phyloP scores from a whole-genome alignment of 2,113 vertebrate genomes.

The Spea bombifrons region DNA sequence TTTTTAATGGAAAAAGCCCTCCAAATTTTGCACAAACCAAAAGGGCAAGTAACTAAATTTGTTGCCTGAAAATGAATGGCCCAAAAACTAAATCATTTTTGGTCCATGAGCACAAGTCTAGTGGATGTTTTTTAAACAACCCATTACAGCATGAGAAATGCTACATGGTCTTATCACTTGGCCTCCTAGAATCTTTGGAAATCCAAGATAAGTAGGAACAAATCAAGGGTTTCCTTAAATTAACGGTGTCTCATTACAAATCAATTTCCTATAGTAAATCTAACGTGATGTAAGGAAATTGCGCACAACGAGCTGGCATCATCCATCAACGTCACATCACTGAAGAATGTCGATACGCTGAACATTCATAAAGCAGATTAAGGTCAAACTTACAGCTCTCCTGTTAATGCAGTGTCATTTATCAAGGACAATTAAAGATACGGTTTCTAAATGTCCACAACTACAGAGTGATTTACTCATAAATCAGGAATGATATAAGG shows the following conservation, averaged over 20 bases:
- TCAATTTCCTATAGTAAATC: conserved; percentile 3
- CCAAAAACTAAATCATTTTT: too few species aligned
- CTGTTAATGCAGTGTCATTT: background rate
- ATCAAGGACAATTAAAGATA: conserved; percentile 4
- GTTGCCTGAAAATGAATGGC: too few species aligned
- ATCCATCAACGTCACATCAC: conserved; percentile 1
- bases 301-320: background rate
- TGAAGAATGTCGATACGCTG: background rate
- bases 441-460: background rate
- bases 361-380: conserved; percentile 7
- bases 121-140: too few species aligned
- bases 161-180: conserved; percentile 22
- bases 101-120: too few species aligned
- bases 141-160: conserved; percentile 9
- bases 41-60: too few species aligned
- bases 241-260: conserved; percentile 5
- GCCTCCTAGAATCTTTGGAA: background rate
- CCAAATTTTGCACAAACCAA: too few species aligned
- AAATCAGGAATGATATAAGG: background rate
- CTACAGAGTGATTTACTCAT: background rate
- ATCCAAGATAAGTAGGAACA: background rate
- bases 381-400: background rate
- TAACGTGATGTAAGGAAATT: background rate
- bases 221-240: conserved; percentile 10
- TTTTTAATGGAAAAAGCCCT: too few species aligned